These are phyloP conservation scores for Saccostrea glomerata DNA, from an alignment of 1,140 invertebrate genomes.

Conservation along the genomic window DNA sequence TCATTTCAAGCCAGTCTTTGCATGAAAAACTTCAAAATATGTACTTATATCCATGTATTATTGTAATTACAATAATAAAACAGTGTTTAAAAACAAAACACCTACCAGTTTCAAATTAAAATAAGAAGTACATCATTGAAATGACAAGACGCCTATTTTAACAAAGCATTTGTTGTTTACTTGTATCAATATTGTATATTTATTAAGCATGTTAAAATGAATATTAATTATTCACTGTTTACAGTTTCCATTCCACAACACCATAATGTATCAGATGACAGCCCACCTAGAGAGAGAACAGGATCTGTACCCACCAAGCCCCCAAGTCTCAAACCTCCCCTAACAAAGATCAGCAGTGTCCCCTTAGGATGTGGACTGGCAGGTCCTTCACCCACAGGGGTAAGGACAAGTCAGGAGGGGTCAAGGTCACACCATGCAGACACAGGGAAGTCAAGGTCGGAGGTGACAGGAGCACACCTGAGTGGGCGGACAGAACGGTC, in stretches of 20 bases:
- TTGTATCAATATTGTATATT: not conserved
- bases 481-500: not conserved
- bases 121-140: too few species aligned
- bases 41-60: not conserved
- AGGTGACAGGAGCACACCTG: not conserved
- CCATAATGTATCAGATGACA: not conserved
- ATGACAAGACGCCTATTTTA: not conserved
- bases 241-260: not conserved
- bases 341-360: slow-evolving; percentile 21
- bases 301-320: not conserved
- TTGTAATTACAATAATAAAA: too few species aligned
- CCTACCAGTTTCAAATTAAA: too few species aligned
- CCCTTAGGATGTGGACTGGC: slow-evolving; percentile 9
- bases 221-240: not conserved
- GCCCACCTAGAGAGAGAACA: not conserved
- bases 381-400: not conserved
- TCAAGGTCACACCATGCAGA: not conserved
- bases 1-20: not conserved
- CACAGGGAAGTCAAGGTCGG: not conserved
- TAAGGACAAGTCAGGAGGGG: not conserved
- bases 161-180: not conserved
- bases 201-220: not conserved
- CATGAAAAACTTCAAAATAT: not conserved
- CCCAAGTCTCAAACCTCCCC: not conserved
- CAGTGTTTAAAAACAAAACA: too few species aligned